Evolutionary conservation across 2,113 vertebrate genomes (phyloP).

Genomic region (Riparia riparia): DNA sequence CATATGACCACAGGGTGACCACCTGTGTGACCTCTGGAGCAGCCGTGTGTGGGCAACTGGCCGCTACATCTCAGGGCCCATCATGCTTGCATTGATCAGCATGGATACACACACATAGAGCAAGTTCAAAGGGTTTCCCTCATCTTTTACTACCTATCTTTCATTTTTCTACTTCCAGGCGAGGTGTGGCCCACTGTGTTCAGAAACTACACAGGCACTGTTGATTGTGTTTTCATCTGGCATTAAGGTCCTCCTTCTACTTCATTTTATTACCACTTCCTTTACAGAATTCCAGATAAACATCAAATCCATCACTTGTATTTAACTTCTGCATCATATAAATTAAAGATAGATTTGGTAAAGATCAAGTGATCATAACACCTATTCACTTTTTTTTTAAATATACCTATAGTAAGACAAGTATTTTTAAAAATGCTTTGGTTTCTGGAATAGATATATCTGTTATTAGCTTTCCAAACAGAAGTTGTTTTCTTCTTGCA

Average conservation of each 20-base stretch:
- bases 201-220: background rate
- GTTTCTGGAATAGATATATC: background rate
- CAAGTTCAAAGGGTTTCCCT: background rate
- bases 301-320: background rate
- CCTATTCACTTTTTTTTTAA: background rate
- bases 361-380: background rate
- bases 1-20: background rate
- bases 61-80: background rate
- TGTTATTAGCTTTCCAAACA: background rate
- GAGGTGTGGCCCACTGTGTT: background rate
- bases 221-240: background rate
- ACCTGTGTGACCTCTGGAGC: background rate
- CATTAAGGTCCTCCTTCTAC: background rate
- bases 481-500: background rate
- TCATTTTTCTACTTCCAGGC: background rate
- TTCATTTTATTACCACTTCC: background rate
- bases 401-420: background rate
- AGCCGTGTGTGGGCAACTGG: background rate
- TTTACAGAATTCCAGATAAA: background rate
- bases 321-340: background rate
- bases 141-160: background rate
- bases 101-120: accelerated
- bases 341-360: background rate
- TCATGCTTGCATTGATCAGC: background rate
- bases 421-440: background rate